These are phyloP conservation scores for Eupelmus urozonus DNA, from an alignment of 2,888 invertebrate genomes.

Conservation along the genomic window DNA sequence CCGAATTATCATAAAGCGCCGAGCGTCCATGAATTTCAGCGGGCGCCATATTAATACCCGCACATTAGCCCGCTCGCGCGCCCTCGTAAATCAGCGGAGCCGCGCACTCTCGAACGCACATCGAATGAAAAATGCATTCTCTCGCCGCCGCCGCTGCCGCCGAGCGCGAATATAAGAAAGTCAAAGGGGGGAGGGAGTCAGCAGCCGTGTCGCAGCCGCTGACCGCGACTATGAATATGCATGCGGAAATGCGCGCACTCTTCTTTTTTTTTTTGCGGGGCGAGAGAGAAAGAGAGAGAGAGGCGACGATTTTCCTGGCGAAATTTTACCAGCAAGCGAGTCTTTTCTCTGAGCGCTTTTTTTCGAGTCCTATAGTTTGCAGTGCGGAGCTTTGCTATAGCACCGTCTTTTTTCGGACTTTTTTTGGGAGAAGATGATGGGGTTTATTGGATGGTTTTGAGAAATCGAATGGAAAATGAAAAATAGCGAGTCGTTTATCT, in stretches of 20 bases:
- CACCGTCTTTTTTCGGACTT: no score
- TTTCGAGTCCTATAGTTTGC: no score
- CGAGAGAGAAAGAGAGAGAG: background rate
- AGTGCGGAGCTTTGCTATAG: no score
- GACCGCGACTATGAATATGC: constrained; percentile 54
- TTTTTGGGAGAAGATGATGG: no score
- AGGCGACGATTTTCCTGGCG: background rate
- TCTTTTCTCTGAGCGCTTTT: no score
- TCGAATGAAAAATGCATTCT: constrained; percentile 56
- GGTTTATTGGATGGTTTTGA: no score
- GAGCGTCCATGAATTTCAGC: constrained; percentile 33
- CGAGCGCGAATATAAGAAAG: constrained; percentile 51
- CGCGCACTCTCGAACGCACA: constrained; percentile 21
- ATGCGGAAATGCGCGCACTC: constrained; percentile 17
- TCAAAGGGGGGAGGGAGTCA: background rate
- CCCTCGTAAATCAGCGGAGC: constrained; percentile 43
- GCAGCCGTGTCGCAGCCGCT: constrained; percentile 20
- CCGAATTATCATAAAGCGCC: constrained; percentile 25
- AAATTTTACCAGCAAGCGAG: no score
- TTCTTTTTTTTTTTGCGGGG: background rate
- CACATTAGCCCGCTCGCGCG: background rate
- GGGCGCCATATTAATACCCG: constrained; percentile 39
- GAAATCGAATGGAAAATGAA: no score
- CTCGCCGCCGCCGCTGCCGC: background rate
- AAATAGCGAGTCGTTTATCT: no score